phyloP scores from a whole-genome alignment of 1,140 invertebrate species.

The Listronotus bonariensis region DNA sequence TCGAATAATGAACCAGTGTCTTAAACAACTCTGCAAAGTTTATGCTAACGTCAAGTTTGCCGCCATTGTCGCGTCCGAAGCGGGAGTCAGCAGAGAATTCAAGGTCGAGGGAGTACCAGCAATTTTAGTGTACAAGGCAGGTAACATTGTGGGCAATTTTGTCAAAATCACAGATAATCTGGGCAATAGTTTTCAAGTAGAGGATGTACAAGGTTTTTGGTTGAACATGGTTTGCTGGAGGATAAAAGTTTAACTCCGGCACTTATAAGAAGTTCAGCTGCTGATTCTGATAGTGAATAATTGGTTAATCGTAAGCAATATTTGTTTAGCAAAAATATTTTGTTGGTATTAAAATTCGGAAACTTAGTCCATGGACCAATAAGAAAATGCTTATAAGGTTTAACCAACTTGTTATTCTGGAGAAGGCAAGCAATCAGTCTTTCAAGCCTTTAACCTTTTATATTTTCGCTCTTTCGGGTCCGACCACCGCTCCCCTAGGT shows the following conservation, averaged over 20 bases:
- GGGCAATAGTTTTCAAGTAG: slow-evolving; percentile 87
- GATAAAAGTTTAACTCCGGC: slow-evolving; percentile 63
- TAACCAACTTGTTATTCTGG: too few species aligned
- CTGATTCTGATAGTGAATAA: slow-evolving; percentile 44
- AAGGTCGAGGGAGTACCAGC: slow-evolving; percentile 88
- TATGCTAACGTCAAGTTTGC: slow-evolving; percentile 93
- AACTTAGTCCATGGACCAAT: too few species aligned
- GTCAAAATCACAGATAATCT: slow-evolving; percentile 84
- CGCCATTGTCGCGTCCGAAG: slow-evolving; percentile 74
- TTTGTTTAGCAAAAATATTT: too few species aligned
- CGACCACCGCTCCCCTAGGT: too few species aligned
- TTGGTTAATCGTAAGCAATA: neutral
- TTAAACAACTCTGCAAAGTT: slow-evolving; percentile 76
- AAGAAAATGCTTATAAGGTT: too few species aligned
- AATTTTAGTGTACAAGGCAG: slow-evolving; percentile 87
- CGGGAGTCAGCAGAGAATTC: slow-evolving; percentile 82
- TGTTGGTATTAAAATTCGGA: too few species aligned
- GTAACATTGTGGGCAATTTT: slow-evolving; percentile 92
- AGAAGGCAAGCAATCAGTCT: too few species aligned
- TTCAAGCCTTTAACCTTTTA: too few species aligned
- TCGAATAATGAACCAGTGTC: slow-evolving; percentile 82
- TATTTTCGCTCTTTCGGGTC: too few species aligned
- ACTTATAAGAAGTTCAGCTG: slow-evolving; percentile 44
- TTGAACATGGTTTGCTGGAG: slow-evolving; percentile 79
- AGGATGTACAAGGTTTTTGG: slow-evolving; percentile 90